Conservation (phyloP, 1,140 invertebrate species). For the Condylostylus longicornis region DNA sequence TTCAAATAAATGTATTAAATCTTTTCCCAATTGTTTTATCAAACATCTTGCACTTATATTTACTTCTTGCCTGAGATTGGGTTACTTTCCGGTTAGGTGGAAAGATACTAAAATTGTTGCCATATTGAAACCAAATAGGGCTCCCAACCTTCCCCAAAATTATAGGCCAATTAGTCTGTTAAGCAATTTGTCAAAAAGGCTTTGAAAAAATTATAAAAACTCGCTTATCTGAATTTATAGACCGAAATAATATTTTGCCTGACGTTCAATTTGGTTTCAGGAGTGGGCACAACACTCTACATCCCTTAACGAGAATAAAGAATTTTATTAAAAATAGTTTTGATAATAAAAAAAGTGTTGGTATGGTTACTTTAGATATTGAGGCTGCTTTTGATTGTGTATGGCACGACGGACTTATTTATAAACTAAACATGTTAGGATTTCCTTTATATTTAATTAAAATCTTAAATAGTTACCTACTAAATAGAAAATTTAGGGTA, state of each 20-base stretch:
- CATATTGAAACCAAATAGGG: constrained; percentile 28
- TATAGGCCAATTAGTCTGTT: constrained; percentile 28
- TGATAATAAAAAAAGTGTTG: constrained; percentile 16
- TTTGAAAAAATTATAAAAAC: constrained; percentile 18
- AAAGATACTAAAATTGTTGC: constrained; percentile 27
- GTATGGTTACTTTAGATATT: constrained; percentile 18
- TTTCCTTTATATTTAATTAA: constrained; percentile 12
- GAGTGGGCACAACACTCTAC: constrained; percentile 17
- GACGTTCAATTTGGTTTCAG: constrained; percentile 30
- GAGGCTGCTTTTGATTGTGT: constrained; percentile 25
- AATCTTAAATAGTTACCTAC: too few relatives aligned
- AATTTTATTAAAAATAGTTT: constrained; percentile 17
- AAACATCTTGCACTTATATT: too few relatives aligned
- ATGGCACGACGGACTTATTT: constrained; percentile 21
- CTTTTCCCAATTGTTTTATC: too few relatives aligned
- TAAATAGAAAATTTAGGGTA: too few relatives aligned
- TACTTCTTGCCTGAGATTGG: constrained; percentile 16
- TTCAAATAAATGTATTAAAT: too few relatives aligned
- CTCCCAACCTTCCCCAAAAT: constrained; percentile 8
- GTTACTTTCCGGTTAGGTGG: constrained; percentile 22
- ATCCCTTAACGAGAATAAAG: constrained; percentile 23
- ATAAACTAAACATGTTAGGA: constrained; percentile 13
- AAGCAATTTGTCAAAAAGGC: constrained; percentile 19
- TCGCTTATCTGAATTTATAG: constrained; percentile 7
- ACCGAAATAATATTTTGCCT: constrained; percentile 15